phyloP scores from a whole-genome alignment of 2,888 invertebrate species.

The Clivina fossor region DNA sequence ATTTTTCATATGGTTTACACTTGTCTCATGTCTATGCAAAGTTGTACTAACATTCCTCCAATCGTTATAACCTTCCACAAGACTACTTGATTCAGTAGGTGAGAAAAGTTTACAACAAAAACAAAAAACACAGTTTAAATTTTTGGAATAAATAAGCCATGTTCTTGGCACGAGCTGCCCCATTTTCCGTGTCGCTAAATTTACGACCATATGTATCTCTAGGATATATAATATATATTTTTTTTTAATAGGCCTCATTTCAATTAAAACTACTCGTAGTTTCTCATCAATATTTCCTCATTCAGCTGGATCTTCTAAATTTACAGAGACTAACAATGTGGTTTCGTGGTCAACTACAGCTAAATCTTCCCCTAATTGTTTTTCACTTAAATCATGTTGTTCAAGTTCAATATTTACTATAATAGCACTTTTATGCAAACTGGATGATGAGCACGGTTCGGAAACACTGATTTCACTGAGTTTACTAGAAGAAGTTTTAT shows the following conservation, averaged over 20 bases:
- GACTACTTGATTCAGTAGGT: conserved; percentile 18
- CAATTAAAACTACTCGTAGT: conserved; percentile 14
- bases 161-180: conserved; percentile 15
- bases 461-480: too few relatives aligned
- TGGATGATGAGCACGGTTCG: too few relatives aligned
- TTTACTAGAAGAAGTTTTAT: too few relatives aligned
- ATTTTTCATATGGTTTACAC: conserved; percentile 24
- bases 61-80: conserved; percentile 20
- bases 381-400: too few relatives aligned
- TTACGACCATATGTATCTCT: conserved; percentile 22
- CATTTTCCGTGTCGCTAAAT: conserved; percentile 23
- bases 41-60: conserved; percentile 16
- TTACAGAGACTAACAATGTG: conserved; percentile 3
- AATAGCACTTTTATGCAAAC: too few relatives aligned
- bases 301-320: conserved; percentile 16
- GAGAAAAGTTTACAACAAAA: conserved; percentile 20
- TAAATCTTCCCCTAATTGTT: too few relatives aligned
- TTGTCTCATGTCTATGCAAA: conserved; percentile 28
- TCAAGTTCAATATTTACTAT: too few relatives aligned
- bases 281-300: conserved; percentile 6
- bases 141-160: conserved; percentile 1
- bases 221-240: conserved; percentile 25
- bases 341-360: too few relatives aligned
- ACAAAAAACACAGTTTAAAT: conserved; percentile 1
- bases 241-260: conserved; percentile 21